These are phyloP conservation scores for Perdix hodgsoniae DNA, from an alignment of 2,797 vertebrate genomes.

Conservation along the genomic window DNA sequence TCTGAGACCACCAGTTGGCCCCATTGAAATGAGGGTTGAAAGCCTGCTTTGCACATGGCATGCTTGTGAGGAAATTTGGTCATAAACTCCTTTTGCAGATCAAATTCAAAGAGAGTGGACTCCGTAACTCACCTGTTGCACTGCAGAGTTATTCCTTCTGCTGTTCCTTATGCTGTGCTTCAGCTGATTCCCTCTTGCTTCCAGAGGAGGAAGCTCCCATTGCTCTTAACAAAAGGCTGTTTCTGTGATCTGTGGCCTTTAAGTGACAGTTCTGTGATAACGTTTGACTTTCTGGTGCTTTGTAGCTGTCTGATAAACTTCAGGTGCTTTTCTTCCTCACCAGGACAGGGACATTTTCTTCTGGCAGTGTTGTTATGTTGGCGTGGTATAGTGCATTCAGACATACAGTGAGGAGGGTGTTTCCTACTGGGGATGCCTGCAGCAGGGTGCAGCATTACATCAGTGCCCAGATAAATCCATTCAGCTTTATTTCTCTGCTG, in stretches of 20 bases:
- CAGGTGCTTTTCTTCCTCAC: neutral
- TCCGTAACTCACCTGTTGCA: neutral
- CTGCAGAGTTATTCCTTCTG: neutral
- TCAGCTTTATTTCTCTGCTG: neutral
- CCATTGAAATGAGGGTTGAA: neutral
- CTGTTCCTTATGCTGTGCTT: neutral
- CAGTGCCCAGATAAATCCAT: neutral
- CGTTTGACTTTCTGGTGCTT: neutral
- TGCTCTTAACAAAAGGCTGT: neutral
- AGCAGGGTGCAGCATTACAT: neutral
- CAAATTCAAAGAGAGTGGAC: neutral
- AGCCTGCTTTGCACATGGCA: neutral
- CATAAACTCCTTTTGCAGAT: neutral
- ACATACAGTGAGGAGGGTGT: neutral
- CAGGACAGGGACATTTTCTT: neutral
- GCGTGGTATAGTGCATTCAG: rapidly evolving
- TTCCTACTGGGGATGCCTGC: neutral
- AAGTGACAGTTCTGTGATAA: neutral
- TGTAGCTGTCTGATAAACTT: neutral
- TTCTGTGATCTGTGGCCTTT: neutral
- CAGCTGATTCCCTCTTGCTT: neutral
- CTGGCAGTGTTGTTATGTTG: neutral
- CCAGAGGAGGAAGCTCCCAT: neutral
- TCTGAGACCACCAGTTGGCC: rapidly evolving
- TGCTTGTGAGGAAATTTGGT: neutral